Percentiles rank a stretch among this genome's conserved stretches.
phyloP scores from a whole-genome alignment of 2,888 invertebrate genomes.

The Nephrotoma guestfalica region DNA sequence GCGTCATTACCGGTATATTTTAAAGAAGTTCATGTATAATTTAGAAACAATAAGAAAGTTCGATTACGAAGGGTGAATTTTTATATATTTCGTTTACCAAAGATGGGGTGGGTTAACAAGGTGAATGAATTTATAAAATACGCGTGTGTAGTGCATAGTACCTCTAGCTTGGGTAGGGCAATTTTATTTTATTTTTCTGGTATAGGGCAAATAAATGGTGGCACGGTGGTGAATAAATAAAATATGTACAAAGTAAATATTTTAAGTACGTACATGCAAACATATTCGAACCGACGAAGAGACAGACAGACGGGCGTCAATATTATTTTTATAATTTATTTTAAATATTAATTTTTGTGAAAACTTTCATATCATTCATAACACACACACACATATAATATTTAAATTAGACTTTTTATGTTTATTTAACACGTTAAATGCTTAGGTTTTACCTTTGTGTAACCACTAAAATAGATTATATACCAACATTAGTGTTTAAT shows the following conservation, averaged over 20 bases:
- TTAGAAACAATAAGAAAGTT: not conserved
- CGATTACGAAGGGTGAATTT: not conserved
- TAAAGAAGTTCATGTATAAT: not conserved
- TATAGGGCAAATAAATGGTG: not conserved
- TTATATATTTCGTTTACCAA: not conserved
- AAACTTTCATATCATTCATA: not conserved
- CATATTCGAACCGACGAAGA: not conserved
- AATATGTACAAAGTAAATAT: not conserved
- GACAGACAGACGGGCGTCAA: slow-evolving; percentile 6
- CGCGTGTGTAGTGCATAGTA: not conserved
- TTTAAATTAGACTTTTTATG: not conserved
- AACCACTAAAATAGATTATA: not conserved
- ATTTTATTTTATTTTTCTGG: not conserved
- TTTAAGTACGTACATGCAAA: not conserved
- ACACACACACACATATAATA: not conserved
- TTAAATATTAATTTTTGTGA: not conserved
- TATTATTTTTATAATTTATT: not conserved
- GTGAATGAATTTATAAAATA: not conserved
- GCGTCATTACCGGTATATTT: not conserved
- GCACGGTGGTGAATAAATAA: not conserved
- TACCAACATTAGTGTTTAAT: not conserved
- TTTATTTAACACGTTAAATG: not conserved
- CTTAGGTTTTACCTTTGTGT: not conserved
- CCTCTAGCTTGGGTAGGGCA: not conserved
- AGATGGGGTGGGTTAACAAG: not conserved